Evolutionary conservation across 2,888 invertebrate species (phyloP), one percentile per base, ranked within the genome.

Genomic region (Harpalus rubripes): DNA sequence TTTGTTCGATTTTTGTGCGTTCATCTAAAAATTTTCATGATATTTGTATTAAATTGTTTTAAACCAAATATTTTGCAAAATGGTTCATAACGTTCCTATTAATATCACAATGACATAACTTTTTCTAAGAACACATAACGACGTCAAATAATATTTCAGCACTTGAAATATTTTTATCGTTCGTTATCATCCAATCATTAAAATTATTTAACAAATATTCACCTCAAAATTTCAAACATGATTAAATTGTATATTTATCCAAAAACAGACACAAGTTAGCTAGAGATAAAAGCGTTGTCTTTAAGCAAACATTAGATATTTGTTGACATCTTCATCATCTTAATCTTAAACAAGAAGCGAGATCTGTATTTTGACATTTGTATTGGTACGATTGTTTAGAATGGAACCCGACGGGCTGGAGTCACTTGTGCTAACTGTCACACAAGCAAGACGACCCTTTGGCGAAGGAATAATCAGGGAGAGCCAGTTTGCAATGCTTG

Each of bases 401-500:
- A 92, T 88, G 94, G 94, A 78, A 94, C 93, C 90, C 92, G 94
- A 86, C 92, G 95, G 87, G 93, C 93, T 63, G 98, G 98, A 0
- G 94, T 98, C 87, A 95, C 95, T 89, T 99, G 99, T 92, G 98
- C 98, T 86, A 99, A 99, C 92, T 99, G 99, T 91, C 96, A 96
- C 86, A 99, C 99, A 4, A 94, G 96, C 85, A 97, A 96, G 88
- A 99, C 99, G 8, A 99, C 99, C 5, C 93, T 99, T 81, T 99
- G 99, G 99, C 93, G 99, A 85, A 94, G 99, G 88, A 99, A 99
- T 93, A 96, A 98, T 91, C 97, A 98, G 89, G 99, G 99, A 16
- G 98, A 99, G 91, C 98, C 99, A 0, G 99, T 99, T 63, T 99
- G 99, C 93, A 99, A 99, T 92, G 98, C 99, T 4, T 99, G 99